Evolutionary conservation across 2,888 invertebrate genomes (phyloP), one percentile per base, ranked within the genome.

Genomic region (Agrotis exclamationis): DNA sequence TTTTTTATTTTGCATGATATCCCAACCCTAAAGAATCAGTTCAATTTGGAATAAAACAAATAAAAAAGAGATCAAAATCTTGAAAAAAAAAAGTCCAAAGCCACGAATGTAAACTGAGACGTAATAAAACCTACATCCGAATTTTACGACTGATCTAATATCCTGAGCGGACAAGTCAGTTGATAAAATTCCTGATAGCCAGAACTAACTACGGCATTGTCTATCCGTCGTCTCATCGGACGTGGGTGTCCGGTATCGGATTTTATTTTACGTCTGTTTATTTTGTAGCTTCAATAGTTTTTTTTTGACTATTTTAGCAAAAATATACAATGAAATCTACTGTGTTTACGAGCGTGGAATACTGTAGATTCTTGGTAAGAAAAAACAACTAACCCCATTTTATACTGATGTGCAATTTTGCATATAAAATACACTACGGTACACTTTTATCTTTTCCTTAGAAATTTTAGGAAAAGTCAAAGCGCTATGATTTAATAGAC

Each of bases 181-280:
- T 81, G 84, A 86, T 85, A 84, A 85, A 79, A 80, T 45, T 62
- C 39, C 73, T 56, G 82, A 84, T 78, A 70, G 77, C 68, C 24
- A 58, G 70, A 69, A 71, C 66, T 82, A 79, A 60, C 88, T 69
- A 76, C 81, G 71, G 82, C 91, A 84, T 83, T 63, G 79, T 81
- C 80, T 88, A 90, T 91, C 88, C 85, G 79, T 74, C 18, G 39
- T 59, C 76, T 53, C 48, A 79, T 81, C 76, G 91, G 89, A 91
- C 87, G 85, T 87, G 85, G 88, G 90, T 90, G 91, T 92, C 90
- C 88, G 85, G 86, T 89, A 88, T 89, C 88, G 87, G 85, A 82
- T 89, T 87, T 83, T 87, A 86, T 76, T 81, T 85, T 87, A 71
- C 80, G 82, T 87, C 74, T 84, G 87, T 89, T 84, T 87, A 81